These are phyloP conservation scores for Salminus brasiliensis DNA, from an alignment of 2,113 vertebrate species.

Conservation along the genomic window DNA sequence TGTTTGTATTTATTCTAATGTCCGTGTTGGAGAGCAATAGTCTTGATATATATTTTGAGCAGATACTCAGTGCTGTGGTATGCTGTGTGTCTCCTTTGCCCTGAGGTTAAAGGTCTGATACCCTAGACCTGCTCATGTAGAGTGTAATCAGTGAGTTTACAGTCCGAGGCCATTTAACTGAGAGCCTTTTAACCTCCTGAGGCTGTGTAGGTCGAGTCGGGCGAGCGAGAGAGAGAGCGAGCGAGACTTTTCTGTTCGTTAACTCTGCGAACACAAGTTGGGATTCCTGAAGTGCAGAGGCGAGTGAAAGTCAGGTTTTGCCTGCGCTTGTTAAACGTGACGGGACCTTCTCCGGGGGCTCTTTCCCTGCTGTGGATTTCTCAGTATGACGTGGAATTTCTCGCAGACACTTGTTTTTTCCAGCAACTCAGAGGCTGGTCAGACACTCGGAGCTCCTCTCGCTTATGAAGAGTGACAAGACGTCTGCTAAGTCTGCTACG, in stretches of 20 bases:
- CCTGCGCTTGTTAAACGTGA: constrained; percentile 35
- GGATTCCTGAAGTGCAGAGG: background rate
- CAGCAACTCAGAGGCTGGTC: constrained; percentile 36
- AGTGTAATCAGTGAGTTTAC: too few relatives aligned
- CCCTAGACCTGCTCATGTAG: too few relatives aligned
- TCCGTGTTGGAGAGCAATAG: too few relatives aligned
- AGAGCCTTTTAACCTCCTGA: constrained; percentile 29
- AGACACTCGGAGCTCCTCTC: constrained; percentile 37
- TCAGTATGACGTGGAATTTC: constrained; percentile 70
- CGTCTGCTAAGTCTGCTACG: constrained; percentile 30
- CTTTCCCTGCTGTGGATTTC: constrained; percentile 46
- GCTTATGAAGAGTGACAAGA: constrained; percentile 33
- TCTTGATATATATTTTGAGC: too few relatives aligned
- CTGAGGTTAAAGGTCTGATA: too few relatives aligned
- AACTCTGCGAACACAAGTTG: background rate
- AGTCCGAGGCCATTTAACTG: constrained; percentile 18
- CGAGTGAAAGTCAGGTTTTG: background rate
- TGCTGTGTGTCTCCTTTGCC: too few relatives aligned
- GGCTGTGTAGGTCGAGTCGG: background rate
- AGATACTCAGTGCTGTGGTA: too few relatives aligned
- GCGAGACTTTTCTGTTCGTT: background rate
- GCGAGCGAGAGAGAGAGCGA: constrained; percentile 6
- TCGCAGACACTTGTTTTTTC: constrained; percentile 48
- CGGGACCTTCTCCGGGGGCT: constrained; percentile 5
- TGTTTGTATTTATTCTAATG: too few relatives aligned